Percentiles rank a stretch among this genome's conserved stretches.
These are phyloP conservation scores for Troides oblongomaculatus DNA, from an alignment of 2,888 invertebrate species.

Conservation along the genomic window DNA sequence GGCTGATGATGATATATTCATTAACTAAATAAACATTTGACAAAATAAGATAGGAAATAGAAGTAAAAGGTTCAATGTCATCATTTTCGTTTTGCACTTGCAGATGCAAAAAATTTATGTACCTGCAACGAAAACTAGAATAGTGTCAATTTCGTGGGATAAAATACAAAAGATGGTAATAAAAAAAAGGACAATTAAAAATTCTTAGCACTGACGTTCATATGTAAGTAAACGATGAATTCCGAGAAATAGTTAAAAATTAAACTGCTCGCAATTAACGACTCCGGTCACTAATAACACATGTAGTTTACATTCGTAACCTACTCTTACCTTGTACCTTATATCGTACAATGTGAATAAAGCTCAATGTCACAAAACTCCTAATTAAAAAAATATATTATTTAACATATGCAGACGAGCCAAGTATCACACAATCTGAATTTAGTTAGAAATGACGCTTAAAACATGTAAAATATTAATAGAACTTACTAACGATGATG, in stretches of 20 bases:
- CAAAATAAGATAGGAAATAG: too few species aligned
- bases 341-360: conserved; percentile 10
- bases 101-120: too few species aligned
- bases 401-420: neutral
- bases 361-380: conserved; percentile 1
- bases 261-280: conserved; percentile 1
- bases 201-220: neutral
- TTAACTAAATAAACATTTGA: too few species aligned
- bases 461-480: too few species aligned
- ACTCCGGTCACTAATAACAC: neutral
- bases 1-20: too few species aligned
- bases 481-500: too few species aligned
- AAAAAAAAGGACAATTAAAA: neutral
- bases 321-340: conserved; percentile 8
- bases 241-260: conserved; percentile 14
- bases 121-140: too few species aligned
- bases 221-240: neutral
- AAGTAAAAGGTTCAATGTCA: too few species aligned
- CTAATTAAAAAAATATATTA: neutral
- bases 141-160: too few species aligned
- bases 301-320: neutral
- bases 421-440: neutral
- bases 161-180: too few species aligned
- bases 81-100: too few species aligned
- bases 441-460: neutral